Base-by-base conservation (phyloP, 2,797 vertebrate species). In the Kryptopterus vitreolus region DNA sequence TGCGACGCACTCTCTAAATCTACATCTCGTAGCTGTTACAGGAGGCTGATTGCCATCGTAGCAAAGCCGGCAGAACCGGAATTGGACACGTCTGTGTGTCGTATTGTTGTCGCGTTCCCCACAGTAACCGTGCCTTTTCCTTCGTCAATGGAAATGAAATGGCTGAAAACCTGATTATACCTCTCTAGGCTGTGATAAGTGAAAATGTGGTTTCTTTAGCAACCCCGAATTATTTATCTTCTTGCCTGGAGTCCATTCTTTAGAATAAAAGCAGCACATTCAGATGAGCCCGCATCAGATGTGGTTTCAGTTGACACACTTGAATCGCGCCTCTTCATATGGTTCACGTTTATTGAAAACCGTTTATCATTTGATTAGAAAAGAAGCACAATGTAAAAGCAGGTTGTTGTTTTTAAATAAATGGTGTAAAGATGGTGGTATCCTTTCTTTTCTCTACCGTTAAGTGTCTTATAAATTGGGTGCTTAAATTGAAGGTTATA, bases 51-150 rank as follows among this genome's bases (percentile, higher is more conserved):
- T 55, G 50, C 31, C n/a, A n/a, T 72, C 35, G 70, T 35, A n/a
- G n/a, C 29, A 55, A 72, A 72, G 11, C 31, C 70, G 10, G 52
- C 70, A 35, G 31, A 55, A 72, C 70, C 26, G 52, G 52, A 72
- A 72, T 72, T 35, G 13, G 31, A 35, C 55, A 24, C 6, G 20
- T 31, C 69, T 12, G 18, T n/a, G 18, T n/a, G n/a, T 12, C 1
- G 20, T 35, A 72, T 72, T 55, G 70, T 72, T 72, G 15, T 72
- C 52, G 33, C 8, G 26, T 71, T 35, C 22, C 33, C 48, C 68
- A 52, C 68, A 13, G 50, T 13, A 33, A 33, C 18, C 26, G 50
- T 53, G 12, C 26, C 69, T 35, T 53, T 11, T n/a, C n/a, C 18
- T 22, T 71, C 2, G 2, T 15, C 18, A 31, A 53, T 53, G 48